Base-by-base conservation (phyloP, 2,113 vertebrate species). In the Solenodon paradoxus region DNA sequence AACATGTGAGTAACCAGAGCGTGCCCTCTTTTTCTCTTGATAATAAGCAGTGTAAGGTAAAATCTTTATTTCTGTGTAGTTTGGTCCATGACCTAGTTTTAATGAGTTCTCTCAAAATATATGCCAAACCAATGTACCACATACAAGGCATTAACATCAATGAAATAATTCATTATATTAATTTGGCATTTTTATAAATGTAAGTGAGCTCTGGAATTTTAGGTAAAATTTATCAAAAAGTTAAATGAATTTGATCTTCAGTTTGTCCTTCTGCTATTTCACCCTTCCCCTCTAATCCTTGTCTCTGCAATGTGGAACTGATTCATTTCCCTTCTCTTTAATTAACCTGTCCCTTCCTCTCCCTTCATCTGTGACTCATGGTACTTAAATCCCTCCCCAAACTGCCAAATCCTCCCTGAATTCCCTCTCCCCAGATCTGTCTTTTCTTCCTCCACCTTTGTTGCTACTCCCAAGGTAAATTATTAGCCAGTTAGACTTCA, bases 321-420 rank as follows among this genome's bases (percentile, higher is more conserved):
- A 96, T 83, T 96, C 79, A 95, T 51, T 79, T 85, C 35, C 38
- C 28, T 96, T 47, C 35, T 74, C 22, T 68, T 55, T 85, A 69
- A 79, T 35, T 72, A 63, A 32, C 71, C 59, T 90, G 77, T 84
- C 71, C 95, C 84, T 87, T 53, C 72, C 45, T 45, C 32, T 42
- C 9, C n/a, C 87, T 90, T 79, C 30, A 6, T 90, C 51, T 71
- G 40, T 97, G 95, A 97, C 82, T 97, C 96, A 96, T 5, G 1
- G 64, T 51, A 55, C 16, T 66, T 90, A 59, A 80, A 75, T 77
- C 69, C 69, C 79, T 95, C 45, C 51, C 28, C 51, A 15, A 64
- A 81, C 89, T 45, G 45, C 53, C 61, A 80, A 93, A 6, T 57
- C 86, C 53, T 97, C 42, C 28, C 35, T 74, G 64, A 75, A 87